phyloP scores from a whole-genome alignment of 2,888 invertebrate genomes.

The Dolichopus griseipennis region DNA sequence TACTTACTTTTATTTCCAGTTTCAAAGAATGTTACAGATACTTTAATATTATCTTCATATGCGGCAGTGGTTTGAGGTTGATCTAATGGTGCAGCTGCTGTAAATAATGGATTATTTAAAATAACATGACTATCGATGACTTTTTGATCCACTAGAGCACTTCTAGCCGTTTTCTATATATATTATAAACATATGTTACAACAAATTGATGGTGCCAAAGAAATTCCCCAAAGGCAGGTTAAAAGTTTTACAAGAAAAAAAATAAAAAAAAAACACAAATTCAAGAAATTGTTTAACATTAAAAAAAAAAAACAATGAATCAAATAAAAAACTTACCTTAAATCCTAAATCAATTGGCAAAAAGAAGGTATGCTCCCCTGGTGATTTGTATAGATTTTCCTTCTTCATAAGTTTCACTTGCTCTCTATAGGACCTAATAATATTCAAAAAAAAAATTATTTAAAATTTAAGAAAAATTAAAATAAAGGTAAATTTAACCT shows the following conservation, averaged over 20 bases:
- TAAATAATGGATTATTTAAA: slow-evolving; percentile 77
- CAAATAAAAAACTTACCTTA: slow-evolving; percentile 50
- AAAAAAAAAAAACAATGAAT: too few species aligned
- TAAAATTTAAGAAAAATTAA: too few species aligned
- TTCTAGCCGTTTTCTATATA: slow-evolving; percentile 62
- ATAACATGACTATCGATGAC: slow-evolving; percentile 87
- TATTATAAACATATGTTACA: slow-evolving; percentile 18
- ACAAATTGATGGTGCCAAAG: not conserved
- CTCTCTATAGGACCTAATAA: slow-evolving; percentile 62
- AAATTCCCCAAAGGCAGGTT: not conserved
- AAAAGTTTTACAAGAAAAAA: not conserved
- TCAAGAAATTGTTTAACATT: too few species aligned
- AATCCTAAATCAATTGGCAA: slow-evolving; percentile 86
- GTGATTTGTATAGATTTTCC: slow-evolving; percentile 64
- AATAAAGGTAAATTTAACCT: too few species aligned
- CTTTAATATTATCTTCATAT: slow-evolving; percentile 74
- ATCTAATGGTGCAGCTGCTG: slow-evolving; percentile 66
- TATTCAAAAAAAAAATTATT: not conserved
- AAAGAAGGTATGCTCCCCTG: slow-evolving; percentile 81
- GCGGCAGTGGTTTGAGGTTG: slow-evolving; percentile 71
- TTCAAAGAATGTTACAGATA: slow-evolving; percentile 69
- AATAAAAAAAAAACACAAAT: not conserved
- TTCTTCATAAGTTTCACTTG: slow-evolving; percentile 64
- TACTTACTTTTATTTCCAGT: slow-evolving; percentile 60
- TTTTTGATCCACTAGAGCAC: slow-evolving; percentile 68